Evolutionary conservation across 2,113 vertebrate genomes (phyloP).

Genomic region (Leptobrachium leishanense): DNA sequence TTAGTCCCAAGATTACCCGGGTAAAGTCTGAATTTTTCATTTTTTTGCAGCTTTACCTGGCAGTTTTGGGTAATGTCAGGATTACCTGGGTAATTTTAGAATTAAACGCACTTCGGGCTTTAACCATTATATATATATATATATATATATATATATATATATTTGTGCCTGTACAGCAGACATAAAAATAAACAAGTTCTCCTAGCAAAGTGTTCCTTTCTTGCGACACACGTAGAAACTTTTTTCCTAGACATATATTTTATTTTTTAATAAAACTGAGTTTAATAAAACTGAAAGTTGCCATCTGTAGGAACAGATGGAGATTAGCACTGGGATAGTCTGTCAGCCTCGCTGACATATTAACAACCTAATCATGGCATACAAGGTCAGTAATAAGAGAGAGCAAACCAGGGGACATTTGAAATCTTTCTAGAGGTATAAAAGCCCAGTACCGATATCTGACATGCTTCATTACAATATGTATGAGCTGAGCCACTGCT

Average conservation of each 20-base stretch:
- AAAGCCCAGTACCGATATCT: constrained; percentile 20
- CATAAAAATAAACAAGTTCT: not conserved
- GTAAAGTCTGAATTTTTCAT: too few relatives aligned
- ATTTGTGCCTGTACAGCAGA: too few relatives aligned
- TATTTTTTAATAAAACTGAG: constrained; percentile 42
- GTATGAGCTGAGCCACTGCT: constrained; percentile 33
- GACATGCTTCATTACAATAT: constrained; percentile 49
- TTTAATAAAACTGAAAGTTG: constrained; percentile 47
- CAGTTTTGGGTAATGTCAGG: too few relatives aligned
- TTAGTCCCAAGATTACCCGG: too few relatives aligned
- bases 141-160: too few relatives aligned
- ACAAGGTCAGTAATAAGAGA: constrained; percentile 47
- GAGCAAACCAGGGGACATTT: constrained; percentile 42
- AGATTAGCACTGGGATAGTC: constrained; percentile 46
- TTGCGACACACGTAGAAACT: not conserved
- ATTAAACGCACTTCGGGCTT: too few relatives aligned
- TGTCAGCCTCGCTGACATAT: constrained; percentile 49
- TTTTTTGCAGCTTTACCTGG: too few relatives aligned
- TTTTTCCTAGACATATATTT: constrained; percentile 43
- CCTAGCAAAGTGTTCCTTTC: not conserved
- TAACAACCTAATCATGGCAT: constrained; percentile 48
- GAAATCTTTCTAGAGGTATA: constrained; percentile 40
- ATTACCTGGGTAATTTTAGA: too few relatives aligned
- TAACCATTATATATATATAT: too few relatives aligned
- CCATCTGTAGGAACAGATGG: constrained; percentile 48